phyloP scores from a whole-genome alignment of 2,888 invertebrate genomes.

The Drosophila sordidapex region DNA sequence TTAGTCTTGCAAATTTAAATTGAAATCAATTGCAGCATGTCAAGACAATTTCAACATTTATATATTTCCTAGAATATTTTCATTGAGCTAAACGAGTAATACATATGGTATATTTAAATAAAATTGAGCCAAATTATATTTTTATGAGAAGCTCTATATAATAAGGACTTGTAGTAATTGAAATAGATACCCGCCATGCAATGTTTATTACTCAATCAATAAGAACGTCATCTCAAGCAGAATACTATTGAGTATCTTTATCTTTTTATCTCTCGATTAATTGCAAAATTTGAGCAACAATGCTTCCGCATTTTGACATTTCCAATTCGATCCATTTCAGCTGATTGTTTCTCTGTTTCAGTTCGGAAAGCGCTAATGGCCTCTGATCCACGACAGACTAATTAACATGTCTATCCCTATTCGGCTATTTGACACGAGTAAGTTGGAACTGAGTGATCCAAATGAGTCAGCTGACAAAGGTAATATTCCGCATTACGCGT shows the following conservation, averaged over 20 bases:
- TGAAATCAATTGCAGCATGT: not conserved
- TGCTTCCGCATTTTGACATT: constrained; percentile 22
- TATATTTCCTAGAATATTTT: not conserved
- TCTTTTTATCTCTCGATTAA: not conserved
- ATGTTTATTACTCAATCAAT: not conserved
- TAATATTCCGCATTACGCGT: not conserved
- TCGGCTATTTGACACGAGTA: not conserved
- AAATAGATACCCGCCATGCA: not conserved
- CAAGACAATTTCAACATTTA: not conserved
- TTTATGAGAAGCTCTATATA: not conserved
- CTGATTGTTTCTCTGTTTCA: constrained; percentile 4
- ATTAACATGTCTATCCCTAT: constrained; percentile 49
- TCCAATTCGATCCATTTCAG: not conserved
- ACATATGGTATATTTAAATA: not conserved
- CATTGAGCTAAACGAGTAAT: not conserved
- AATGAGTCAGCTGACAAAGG: constrained; percentile 5
- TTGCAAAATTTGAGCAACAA: constrained; percentile 2
- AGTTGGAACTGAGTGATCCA: not conserved
- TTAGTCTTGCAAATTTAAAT: not conserved
- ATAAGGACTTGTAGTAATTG: not conserved
- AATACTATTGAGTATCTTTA: not conserved
- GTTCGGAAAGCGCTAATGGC: constrained; percentile 13
- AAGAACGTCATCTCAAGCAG: not conserved
- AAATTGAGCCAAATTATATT: not conserved
- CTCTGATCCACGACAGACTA: constrained; percentile 23